Percentiles rank a stretch among this genome's conserved stretches.
These are phyloP conservation scores for Propithecus deckenii DNA, from an alignment of 2,797 vertebrate genomes.

Conservation along the genomic window DNA sequence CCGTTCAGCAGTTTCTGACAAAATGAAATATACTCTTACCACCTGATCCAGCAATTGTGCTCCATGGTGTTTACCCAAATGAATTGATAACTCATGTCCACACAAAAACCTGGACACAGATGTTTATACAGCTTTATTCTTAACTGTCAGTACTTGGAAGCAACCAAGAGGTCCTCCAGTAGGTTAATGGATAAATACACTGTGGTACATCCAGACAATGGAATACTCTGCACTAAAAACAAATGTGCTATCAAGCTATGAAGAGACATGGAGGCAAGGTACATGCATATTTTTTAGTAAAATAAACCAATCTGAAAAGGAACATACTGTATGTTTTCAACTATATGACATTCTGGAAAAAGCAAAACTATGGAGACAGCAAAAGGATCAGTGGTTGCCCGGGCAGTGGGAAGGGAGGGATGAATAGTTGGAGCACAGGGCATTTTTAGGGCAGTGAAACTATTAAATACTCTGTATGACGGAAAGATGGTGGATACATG, in stretches of 20 bases:
- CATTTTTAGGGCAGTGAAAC: not conserved
- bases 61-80: not conserved
- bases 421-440: not conserved
- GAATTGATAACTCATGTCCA: not conserved
- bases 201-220: not conserved
- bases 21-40: not conserved
- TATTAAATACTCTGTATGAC: not conserved
- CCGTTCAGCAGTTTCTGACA: not conserved
- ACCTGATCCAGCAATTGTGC: not conserved
- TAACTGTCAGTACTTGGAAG: not conserved
- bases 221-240: not conserved
- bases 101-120: not conserved
- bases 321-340: not conserved
- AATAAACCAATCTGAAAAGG: not conserved
- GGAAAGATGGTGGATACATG: not conserved
- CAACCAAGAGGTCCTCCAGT: not conserved
- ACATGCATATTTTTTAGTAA: not conserved
- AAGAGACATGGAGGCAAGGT: not conserved
- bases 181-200: not conserved
- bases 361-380: not conserved
- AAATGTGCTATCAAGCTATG: not conserved
- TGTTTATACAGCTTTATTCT: not conserved
- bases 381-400: not conserved
- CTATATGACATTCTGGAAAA: not conserved
- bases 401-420: not conserved